A percentile compares a stretch with the other conserved stretches of the same genome.
phyloP scores from a whole-genome alignment of 2,113 vertebrate species.

The Hirundichthys speculiger region DNA sequence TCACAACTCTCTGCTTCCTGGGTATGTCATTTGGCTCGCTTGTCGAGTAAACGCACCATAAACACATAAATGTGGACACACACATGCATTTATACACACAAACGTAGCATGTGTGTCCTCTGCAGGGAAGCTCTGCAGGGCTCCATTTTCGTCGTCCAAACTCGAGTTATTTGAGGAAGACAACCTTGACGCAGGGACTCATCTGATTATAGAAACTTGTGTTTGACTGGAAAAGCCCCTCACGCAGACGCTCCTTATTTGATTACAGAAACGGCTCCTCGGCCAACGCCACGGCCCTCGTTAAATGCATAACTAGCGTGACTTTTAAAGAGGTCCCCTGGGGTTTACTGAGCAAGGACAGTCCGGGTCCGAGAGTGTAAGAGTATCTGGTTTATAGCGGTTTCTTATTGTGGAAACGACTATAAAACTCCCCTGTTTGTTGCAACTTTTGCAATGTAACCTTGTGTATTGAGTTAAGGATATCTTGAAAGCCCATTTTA shows the following conservation, averaged over 20 bases:
- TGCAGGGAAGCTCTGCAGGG: conserved; percentile 18
- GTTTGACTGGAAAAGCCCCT: conserved; percentile 35
- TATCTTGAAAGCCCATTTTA: conserved; percentile 3
- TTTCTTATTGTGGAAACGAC: conserved; percentile 35
- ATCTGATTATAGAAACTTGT: conserved; percentile 35
- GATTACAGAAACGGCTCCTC: conserved; percentile 56
- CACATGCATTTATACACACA: too few relatives aligned
- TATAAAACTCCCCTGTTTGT: conserved; percentile 45
- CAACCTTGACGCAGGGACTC: conserved; percentile 46
- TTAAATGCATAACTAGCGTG: conserved; percentile 54
- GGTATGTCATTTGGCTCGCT: conserved; percentile 15
- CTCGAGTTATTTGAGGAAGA: conserved; percentile 18
- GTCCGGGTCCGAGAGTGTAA: conserved; percentile 10
- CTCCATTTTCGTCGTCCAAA: conserved; percentile 14
- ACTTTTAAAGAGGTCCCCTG: conserved; percentile 68
- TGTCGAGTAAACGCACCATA: not conserved
- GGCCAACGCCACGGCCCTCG: conserved; percentile 41
- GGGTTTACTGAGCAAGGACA: conserved; percentile 59
- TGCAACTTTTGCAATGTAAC: conserved; percentile 26
- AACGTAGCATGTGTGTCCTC: conserved; percentile 4
- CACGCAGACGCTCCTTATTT: conserved; percentile 35
- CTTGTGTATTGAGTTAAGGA: not conserved
- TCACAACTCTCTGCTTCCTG: not conserved
- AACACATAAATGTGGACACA: not conserved
- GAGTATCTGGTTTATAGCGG: conserved; percentile 17